These are phyloP conservation scores for Argynnis bischoffii DNA, from an alignment of 2,888 invertebrate species.

Conservation along the genomic window DNA sequence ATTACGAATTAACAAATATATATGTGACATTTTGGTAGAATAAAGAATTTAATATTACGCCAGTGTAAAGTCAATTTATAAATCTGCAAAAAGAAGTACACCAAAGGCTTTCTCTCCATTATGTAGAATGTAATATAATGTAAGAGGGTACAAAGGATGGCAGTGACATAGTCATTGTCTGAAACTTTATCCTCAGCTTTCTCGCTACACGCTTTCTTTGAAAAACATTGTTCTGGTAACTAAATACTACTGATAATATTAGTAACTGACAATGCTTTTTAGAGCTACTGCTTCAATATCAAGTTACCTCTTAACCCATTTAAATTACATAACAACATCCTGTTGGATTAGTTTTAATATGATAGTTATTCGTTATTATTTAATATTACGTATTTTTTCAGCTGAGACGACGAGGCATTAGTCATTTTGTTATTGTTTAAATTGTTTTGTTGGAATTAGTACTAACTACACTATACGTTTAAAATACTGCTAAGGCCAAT, in stretches of 20 bases:
- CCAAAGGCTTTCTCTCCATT: slow-evolving; percentile 16
- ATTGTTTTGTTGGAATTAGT: too few species aligned
- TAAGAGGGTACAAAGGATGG: slow-evolving; percentile 25
- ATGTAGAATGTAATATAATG: slow-evolving; percentile 26
- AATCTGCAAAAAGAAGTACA: background rate
- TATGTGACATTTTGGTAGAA: too few species aligned
- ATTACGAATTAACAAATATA: too few species aligned
- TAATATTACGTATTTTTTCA: background rate
- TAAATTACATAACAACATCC: background rate
- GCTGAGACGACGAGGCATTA: too few species aligned
- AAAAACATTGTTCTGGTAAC: slow-evolving; percentile 39
- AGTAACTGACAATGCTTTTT: slow-evolving; percentile 17
- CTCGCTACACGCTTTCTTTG: slow-evolving; percentile 40
- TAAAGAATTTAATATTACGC: background rate
- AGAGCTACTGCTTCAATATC: slow-evolving; percentile 1
- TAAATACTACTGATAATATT: slow-evolving; percentile 30
- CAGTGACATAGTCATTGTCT: slow-evolving; percentile 15
- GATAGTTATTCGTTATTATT: background rate
- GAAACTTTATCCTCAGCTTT: slow-evolving; percentile 41
- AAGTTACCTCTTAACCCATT: background rate
- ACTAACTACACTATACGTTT: too few species aligned
- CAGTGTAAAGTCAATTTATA: background rate
- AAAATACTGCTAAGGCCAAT: too few species aligned
- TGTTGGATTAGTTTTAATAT: background rate
- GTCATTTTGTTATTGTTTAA: too few species aligned